phyloP scores from a whole-genome alignment of 2,888 invertebrate species.

The Lordiphosa fenestrarum region DNA sequence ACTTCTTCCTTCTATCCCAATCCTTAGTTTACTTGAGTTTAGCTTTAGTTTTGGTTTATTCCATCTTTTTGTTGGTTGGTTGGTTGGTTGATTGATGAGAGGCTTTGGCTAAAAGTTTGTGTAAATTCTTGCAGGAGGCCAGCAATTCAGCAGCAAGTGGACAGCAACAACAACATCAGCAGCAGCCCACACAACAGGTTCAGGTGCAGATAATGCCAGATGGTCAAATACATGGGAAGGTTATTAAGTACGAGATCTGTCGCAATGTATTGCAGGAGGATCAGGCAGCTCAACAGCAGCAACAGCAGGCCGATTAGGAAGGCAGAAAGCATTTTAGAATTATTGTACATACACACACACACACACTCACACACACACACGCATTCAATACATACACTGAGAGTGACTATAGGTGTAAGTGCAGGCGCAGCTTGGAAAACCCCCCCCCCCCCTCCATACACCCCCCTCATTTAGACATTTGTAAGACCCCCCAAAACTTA shows the following conservation, averaged over 20 bases:
- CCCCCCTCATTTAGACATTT: conserved; percentile 11
- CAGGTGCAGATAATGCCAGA: conserved; percentile 68
- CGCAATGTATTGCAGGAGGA: conserved; percentile 70
- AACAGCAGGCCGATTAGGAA: conserved; percentile 54
- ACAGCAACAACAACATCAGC: conserved; percentile 69
- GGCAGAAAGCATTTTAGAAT: conserved; percentile 25
- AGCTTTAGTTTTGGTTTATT: conserved; percentile 41
- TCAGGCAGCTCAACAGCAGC: conserved; percentile 66
- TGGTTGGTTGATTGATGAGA: conserved; percentile 6
- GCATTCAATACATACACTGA: conserved; percentile 13
- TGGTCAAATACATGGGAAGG: conserved; percentile 65
- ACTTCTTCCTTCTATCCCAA: conserved; percentile 4
- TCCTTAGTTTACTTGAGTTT: conserved; percentile 39
- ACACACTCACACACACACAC: conserved; percentile 18
- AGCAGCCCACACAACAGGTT: conserved; percentile 56
- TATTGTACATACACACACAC: conserved; percentile 28
- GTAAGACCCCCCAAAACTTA: conserved; percentile 44
- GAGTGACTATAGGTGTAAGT: conserved; percentile 20
- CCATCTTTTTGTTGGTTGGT: conserved; percentile 9
- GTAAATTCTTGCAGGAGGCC: conserved; percentile 54
- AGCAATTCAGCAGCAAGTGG: conserved; percentile 72
- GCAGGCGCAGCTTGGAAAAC: conserved; percentile 34
- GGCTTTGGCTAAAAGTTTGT: conserved; percentile 30
- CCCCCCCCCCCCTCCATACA: background rate
- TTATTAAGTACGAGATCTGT: conserved; percentile 69